phyloP scores from a whole-genome alignment of 2,888 invertebrate genomes.

The Boloria euphrosyne region DNA sequence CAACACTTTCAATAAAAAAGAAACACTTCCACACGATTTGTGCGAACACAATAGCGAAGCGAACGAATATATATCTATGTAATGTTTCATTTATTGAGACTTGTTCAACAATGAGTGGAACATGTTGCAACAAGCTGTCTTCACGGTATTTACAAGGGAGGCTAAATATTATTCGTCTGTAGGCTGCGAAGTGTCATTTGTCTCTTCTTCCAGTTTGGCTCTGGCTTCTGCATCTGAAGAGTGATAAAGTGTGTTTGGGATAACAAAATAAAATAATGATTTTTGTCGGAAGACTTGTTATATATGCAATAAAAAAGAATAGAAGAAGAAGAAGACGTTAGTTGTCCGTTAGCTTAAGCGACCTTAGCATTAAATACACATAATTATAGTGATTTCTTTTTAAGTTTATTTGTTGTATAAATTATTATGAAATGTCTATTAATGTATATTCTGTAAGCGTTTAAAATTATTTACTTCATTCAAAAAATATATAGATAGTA shows the following conservation, averaged over 20 bases:
- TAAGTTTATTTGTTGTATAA: too few species aligned
- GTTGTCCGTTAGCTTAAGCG: too few species aligned
- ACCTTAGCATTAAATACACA: too few species aligned
- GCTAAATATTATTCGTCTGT: slow-evolving; percentile 81
- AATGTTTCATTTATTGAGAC: slow-evolving; percentile 51
- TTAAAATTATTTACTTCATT: too few species aligned
- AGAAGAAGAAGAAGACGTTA: too few species aligned
- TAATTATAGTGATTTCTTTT: too few species aligned
- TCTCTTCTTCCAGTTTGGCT: slow-evolving; percentile 75
- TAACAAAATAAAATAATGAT: neutral
- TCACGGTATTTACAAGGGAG: slow-evolving; percentile 78
- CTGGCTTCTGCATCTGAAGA: slow-evolving; percentile 80
- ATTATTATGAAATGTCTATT: too few species aligned
- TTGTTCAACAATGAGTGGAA: slow-evolving; percentile 67
- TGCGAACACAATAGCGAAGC: slow-evolving; percentile 51
- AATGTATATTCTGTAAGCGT: too few species aligned
- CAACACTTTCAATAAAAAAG: slow-evolving; percentile 1
- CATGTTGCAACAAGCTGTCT: slow-evolving; percentile 71
- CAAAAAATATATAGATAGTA: too few species aligned
- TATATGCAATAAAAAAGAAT: too few species aligned
- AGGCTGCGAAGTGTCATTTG: slow-evolving; percentile 55
- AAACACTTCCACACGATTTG: slow-evolving; percentile 46
- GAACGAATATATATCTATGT: slow-evolving; percentile 1
- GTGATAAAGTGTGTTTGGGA: neutral
- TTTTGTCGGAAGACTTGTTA: too few species aligned